Percentiles rank a stretch among this genome's conserved stretches.
Evolutionary conservation across 2,113 vertebrate species (phyloP).

Genomic region (Neoarius graeffei): DNA sequence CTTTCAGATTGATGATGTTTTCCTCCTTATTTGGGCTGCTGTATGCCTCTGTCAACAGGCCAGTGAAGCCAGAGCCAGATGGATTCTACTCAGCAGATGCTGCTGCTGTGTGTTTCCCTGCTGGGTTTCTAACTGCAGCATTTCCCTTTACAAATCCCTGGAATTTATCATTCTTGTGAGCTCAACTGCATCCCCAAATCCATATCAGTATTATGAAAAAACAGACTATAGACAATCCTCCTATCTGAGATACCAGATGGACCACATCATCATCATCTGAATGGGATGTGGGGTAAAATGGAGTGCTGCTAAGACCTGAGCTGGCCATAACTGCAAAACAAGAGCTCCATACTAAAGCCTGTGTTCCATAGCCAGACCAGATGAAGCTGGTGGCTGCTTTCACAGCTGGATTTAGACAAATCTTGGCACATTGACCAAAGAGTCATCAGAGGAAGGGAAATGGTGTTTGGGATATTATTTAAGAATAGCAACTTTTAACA

Average conservation of each 20-base stretch:
- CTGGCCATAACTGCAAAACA: neutral
- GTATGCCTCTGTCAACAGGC: conserved; percentile 1
- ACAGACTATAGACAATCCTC: conserved; percentile 18
- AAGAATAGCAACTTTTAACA: no score
- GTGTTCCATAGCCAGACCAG: neutral
- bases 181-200: neutral
- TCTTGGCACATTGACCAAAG: neutral
- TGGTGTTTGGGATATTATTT: neutral
- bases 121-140: conserved; percentile 25
- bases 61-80: conserved; percentile 28
- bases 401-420: neutral
- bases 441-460: neutral
- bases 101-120: conserved; percentile 28
- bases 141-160: conserved; percentile 19
- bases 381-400: neutral
- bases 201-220: neutral
- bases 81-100: conserved; percentile 33
- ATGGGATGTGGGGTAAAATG: conserved; percentile 14
- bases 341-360: neutral
- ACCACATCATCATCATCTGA: neutral
- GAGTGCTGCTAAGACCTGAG: conserved; percentile 15
- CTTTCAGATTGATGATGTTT: conserved; percentile 4
- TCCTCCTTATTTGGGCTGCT: neutral
- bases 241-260: conserved; percentile 39
- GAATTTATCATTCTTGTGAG: conserved; percentile 26